Evolutionary conservation across 1,140 invertebrate genomes (phyloP).

Genomic region (Anastrepha ludens): DNA sequence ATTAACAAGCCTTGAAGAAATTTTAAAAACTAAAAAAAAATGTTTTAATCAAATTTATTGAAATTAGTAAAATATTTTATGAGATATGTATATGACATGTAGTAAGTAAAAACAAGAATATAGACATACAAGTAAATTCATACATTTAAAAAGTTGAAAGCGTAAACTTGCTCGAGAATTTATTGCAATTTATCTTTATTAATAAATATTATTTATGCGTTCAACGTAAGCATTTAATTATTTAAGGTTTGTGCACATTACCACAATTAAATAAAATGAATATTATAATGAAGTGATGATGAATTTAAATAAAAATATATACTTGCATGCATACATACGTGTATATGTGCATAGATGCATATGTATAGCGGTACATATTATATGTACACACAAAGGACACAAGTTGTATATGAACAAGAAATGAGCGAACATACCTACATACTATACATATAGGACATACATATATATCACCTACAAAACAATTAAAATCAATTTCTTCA

Average conservation of each 20-base stretch:
- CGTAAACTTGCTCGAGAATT: neutral
- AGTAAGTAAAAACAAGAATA: neutral
- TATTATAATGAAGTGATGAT: neutral
- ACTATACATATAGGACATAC: no score
- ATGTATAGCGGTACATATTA: no score
- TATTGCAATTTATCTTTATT: neutral
- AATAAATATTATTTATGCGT: conserved; percentile 14
- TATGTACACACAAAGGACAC: neutral
- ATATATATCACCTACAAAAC: neutral
- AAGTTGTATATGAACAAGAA: neutral
- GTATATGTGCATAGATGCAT: neutral
- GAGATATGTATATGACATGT: neutral
- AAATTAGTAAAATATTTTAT: conserved; percentile 42
- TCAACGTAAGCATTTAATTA: neutral
- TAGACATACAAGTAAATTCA: neutral
- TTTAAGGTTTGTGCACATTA: conserved; percentile 10
- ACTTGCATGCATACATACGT: neutral
- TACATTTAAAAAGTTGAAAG: neutral
- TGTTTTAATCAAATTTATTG: conserved; percentile 31
- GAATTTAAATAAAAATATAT: neutral
- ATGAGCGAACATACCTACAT: no score
- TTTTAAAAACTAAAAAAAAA: conserved; percentile 10
- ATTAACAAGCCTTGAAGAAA: conserved; percentile 3
- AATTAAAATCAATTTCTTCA: conserved; percentile 29
- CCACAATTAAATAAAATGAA: conserved; percentile 11